These are phyloP conservation scores for Squalus acanthias DNA, from an alignment of 2,797 vertebrate genomes.

Conservation along the genomic window DNA sequence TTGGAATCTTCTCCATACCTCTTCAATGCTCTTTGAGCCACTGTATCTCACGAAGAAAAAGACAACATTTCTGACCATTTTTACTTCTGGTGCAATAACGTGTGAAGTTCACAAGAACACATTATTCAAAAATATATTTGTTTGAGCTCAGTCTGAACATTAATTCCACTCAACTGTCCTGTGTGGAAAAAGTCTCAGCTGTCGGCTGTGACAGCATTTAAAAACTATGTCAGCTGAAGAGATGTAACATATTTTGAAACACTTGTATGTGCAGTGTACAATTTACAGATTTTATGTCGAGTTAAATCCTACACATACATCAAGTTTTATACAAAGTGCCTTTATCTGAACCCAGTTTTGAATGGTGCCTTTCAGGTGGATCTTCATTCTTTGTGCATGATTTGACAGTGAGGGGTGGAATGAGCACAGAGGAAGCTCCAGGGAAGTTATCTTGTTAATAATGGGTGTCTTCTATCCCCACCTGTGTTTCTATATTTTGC, in stretches of 20 bases:
- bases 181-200: neutral
- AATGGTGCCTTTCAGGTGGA: neutral
- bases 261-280: neutral
- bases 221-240: neutral
- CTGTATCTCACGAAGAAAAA: neutral
- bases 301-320: neutral
- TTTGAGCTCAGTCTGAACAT: neutral
- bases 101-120: no score
- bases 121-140: neutral
- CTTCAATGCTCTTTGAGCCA: neutral
- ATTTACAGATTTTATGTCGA: neutral
- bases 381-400: neutral
- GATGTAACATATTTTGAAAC: neutral
- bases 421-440: neutral
- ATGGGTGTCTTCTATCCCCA: neutral
- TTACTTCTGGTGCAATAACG: neutral
- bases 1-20: neutral
- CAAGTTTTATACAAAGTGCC: neutral
- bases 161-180: neutral
- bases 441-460: neutral
- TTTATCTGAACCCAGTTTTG: neutral
- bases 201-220: neutral
- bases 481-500: neutral
- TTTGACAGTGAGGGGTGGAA: neutral
- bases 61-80: neutral